Conservation (phyloP, 2,797 vertebrate genomes). For the Otolemur crassicaudatus region DNA sequence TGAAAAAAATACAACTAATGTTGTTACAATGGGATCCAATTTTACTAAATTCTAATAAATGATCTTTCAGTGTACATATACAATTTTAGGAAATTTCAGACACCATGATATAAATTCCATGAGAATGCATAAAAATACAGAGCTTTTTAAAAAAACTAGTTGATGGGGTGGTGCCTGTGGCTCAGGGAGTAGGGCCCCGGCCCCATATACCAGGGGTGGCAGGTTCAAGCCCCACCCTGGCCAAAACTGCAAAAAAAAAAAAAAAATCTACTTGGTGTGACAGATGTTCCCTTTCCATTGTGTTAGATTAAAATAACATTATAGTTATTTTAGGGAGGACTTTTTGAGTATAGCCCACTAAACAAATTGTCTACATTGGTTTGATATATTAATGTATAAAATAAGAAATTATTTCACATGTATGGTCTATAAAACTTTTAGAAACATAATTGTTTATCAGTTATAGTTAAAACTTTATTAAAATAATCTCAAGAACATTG, state of each 20-base stretch:
- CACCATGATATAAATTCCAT: neutral
- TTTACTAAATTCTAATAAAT: slow-evolving; percentile 49
- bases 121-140: neutral
- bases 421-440: neutral
- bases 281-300: slow-evolving; percentile 43
- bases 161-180: no score
- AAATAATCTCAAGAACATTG: slow-evolving; percentile 36
- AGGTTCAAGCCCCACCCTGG: no score
- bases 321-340: neutral
- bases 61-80: slow-evolving; percentile 24
- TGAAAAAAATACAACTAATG: neutral
- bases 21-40: neutral
- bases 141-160: neutral
- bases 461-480: slow-evolving; percentile 23
- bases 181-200: no score
- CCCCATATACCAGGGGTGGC: no score
- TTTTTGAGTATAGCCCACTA: slow-evolving; percentile 34
- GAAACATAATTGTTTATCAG: slow-evolving; percentile 1
- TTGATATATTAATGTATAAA: slow-evolving; percentile 42
- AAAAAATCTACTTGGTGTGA: slow-evolving; percentile 11
- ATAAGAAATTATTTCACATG: slow-evolving; percentile 53
- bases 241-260: no score
- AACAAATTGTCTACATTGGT: slow-evolving; percentile 40
- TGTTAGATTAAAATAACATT: slow-evolving; percentile 57
- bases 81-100: slow-evolving; percentile 40